Conservation (phyloP, 35 echinoderm and acorn worm species). For the Heliocidaris tuberculata region DNA sequence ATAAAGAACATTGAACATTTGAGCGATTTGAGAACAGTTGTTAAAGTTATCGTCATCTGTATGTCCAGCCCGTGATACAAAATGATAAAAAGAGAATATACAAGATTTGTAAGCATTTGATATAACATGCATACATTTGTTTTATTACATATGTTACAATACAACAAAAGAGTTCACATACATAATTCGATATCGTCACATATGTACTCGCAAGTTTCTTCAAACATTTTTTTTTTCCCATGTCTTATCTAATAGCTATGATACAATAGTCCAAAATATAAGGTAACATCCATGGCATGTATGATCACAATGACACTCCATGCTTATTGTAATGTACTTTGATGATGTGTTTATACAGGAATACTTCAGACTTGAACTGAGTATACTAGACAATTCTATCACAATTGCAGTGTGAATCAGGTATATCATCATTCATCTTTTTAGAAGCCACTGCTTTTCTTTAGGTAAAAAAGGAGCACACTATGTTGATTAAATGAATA, state of each 20-base stretch:
- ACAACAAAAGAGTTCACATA: not conserved
- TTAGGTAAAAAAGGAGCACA: not conserved
- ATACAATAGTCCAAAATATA: not conserved
- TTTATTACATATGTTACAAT: conserved; percentile 16
- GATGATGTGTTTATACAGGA: not conserved
- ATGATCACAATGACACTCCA: not conserved
- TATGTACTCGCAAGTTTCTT: not conserved
- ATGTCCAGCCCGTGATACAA: not conserved
- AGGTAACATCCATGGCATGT: not conserved
- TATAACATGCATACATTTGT: conserved; percentile 3
- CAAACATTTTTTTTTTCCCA: not conserved
- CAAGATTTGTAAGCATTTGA: not conserved
- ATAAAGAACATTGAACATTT: too few species aligned
- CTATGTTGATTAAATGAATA: not conserved
- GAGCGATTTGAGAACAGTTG: too few species aligned
- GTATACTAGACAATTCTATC: not conserved
- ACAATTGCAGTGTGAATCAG: not conserved
- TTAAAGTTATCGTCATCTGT: too few species aligned
- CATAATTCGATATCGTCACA: not conserved
- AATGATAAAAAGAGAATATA: not conserved
- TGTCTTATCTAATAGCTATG: not conserved
- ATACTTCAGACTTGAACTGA: not conserved
- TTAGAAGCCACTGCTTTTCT: not conserved
- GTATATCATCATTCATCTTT: not conserved
- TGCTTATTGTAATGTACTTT: not conserved